phyloP scores from a whole-genome alignment of 2,888 invertebrate species.

The Artemia sinica region DNA sequence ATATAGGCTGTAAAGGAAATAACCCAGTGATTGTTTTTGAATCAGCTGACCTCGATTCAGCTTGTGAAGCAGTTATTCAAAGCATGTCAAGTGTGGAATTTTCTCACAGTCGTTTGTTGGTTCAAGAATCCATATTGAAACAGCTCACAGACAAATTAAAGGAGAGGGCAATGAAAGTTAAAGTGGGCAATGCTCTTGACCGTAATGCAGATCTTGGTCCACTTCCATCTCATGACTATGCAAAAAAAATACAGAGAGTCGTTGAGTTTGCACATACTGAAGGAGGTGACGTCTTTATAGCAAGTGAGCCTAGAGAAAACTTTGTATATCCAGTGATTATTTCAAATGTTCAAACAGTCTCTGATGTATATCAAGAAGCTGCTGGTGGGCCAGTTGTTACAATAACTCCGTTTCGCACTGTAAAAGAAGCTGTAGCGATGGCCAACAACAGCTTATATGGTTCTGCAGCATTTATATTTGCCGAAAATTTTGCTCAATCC shows the following conservation, averaged over 20 bases:
- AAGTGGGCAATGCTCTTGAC: conserved; percentile 34
- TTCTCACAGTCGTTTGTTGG: conserved; percentile 36
- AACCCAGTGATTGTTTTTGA: conserved; percentile 39
- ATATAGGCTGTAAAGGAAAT: conserved; percentile 33
- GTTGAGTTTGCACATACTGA: conserved; percentile 29
- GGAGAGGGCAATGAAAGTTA: conserved; percentile 31
- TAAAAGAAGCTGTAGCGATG: conserved; percentile 39
- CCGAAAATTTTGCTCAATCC: conserved; percentile 38
- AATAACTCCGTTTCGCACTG: conserved; percentile 37
- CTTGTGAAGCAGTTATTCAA: conserved; percentile 37
- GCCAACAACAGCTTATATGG: conserved; percentile 39
- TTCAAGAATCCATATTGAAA: conserved; percentile 39
- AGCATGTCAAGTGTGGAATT: conserved; percentile 38
- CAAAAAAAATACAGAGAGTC: background rate
- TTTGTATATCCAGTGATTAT: conserved; percentile 34
- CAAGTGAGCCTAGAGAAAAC: conserved; percentile 27
- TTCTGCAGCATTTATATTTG: conserved; percentile 39
- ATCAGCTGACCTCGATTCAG: conserved; percentile 39
- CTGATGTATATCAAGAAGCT: conserved; percentile 36
- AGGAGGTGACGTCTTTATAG: conserved; percentile 30
- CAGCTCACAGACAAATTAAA: conserved; percentile 35
- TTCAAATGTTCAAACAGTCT: conserved; percentile 34
- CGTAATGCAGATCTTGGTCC: conserved; percentile 36
- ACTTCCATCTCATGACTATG: background rate
- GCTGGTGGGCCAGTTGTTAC: conserved; percentile 35